These are phyloP conservation scores for Heterocephalus glaber DNA, from an alignment of 2,113 vertebrate species.

Conservation along the genomic window DNA sequence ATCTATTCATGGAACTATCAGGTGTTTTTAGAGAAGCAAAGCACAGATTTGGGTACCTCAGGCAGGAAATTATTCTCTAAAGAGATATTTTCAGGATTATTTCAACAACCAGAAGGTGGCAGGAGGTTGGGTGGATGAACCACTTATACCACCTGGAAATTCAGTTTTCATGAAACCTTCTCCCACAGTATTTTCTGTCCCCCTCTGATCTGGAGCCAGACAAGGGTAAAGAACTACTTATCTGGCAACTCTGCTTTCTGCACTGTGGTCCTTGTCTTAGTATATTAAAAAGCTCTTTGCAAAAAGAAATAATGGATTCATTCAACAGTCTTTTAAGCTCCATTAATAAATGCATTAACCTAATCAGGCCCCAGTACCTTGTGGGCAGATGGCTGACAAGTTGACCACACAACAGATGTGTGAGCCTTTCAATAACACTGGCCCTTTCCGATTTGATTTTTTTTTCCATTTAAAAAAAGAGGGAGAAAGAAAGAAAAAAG, in stretches of 20 bases:
- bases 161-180: not conserved
- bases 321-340: conserved; percentile 34
- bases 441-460: conserved; percentile 68
- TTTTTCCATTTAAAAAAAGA: conserved; percentile 71
- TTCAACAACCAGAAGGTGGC: not conserved
- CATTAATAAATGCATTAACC: conserved; percentile 78
- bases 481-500: conserved; percentile 65
- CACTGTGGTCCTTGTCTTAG: not conserved
- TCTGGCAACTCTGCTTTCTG: too few species aligned
- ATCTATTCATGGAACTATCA: not conserved
- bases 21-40: not conserved
- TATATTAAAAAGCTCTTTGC: conserved; percentile 39
- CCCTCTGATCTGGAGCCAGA: not conserved
- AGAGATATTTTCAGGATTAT: not conserved
- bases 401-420: conserved; percentile 58
- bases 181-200: not conserved
- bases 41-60: not conserved
- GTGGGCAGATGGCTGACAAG: conserved; percentile 71
- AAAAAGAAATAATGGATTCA: conserved; percentile 49
- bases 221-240: not conserved
- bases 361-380: conserved; percentile 55
- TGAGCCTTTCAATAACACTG: conserved; percentile 25
- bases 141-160: not conserved
- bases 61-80: not conserved
- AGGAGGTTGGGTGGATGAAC: not conserved